phyloP scores from a whole-genome alignment of 2,888 invertebrate species.

The Hecatera dysodea region DNA sequence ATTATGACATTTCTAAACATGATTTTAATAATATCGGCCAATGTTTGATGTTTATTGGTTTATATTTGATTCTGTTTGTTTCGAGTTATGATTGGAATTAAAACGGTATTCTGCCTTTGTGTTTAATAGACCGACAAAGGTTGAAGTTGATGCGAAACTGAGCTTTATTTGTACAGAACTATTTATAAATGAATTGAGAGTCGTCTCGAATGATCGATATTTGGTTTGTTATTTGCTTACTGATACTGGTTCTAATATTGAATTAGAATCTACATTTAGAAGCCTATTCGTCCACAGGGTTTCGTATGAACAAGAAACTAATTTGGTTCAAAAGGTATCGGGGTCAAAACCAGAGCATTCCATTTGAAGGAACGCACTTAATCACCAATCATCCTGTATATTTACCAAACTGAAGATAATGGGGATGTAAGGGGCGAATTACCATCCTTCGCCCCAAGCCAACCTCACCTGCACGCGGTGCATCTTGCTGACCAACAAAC shows the following conservation, averaged over 20 bases:
- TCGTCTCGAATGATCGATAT: slow-evolving; percentile 11
- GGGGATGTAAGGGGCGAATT: too few relatives aligned
- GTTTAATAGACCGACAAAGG: slow-evolving; percentile 8
- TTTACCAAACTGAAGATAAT: too few relatives aligned
- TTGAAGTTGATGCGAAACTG: slow-evolving; percentile 18
- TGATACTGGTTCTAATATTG: neutral
- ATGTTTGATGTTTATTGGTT: slow-evolving; percentile 52
- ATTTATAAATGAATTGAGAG: slow-evolving; percentile 22
- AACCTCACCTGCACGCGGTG: too few relatives aligned
- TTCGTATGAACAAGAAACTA: too few relatives aligned
- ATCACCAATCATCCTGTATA: too few relatives aligned
- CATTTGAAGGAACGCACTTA: too few relatives aligned
- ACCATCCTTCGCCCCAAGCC: too few relatives aligned
- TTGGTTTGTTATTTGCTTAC: slow-evolving; percentile 6
- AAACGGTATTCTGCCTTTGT: slow-evolving; percentile 38
- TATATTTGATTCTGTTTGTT: slow-evolving; percentile 48
- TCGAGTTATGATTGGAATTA: slow-evolving; percentile 43
- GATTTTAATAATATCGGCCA: slow-evolving; percentile 48
- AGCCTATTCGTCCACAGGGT: neutral
- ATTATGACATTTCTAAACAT: slow-evolving; percentile 61
- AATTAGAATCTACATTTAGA: neutral
- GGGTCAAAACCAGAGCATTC: too few relatives aligned
- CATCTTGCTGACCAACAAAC: too few relatives aligned
- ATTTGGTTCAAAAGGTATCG: too few relatives aligned
- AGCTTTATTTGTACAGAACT: slow-evolving; percentile 20